phyloP scores from a whole-genome alignment of 2,888 invertebrate genomes.

The Cerastis rubricosa region DNA sequence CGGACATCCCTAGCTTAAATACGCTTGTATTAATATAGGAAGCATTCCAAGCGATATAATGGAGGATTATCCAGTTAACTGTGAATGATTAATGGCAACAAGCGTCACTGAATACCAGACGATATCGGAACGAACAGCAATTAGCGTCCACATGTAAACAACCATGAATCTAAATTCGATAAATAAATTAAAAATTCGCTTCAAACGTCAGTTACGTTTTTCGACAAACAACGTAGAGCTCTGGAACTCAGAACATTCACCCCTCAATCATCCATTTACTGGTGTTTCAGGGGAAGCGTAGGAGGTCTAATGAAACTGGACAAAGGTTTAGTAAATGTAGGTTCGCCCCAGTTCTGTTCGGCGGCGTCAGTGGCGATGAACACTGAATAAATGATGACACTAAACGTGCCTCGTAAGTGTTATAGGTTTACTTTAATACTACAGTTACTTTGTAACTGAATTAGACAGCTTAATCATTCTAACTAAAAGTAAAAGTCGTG shows the following conservation, averaged over 20 bases:
- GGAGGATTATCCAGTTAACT: slow-evolving; percentile 52
- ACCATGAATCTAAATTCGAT: slow-evolving; percentile 43
- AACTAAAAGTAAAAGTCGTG: slow-evolving; percentile 59
- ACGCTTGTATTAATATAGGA: slow-evolving; percentile 27
- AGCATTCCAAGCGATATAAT: slow-evolving; percentile 2
- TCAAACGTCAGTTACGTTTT: slow-evolving; percentile 35
- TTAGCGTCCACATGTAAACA: slow-evolving; percentile 56
- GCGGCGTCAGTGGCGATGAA: slow-evolving; percentile 66
- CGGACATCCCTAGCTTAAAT: not conserved
- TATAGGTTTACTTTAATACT: slow-evolving; percentile 44
- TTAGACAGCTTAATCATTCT: slow-evolving; percentile 33
- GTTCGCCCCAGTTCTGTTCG: slow-evolving; percentile 65
- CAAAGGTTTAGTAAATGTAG: slow-evolving; percentile 65
- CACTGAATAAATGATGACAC: slow-evolving; percentile 66
- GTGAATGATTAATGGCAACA: slow-evolving; percentile 61
- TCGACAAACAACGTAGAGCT: slow-evolving; percentile 30
- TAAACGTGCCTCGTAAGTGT: slow-evolving; percentile 59
- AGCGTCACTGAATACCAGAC: slow-evolving; percentile 43
- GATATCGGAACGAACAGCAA: slow-evolving; percentile 54
- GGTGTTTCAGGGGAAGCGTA: slow-evolving; percentile 19
- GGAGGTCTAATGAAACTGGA: slow-evolving; percentile 61
- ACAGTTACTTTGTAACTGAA: slow-evolving; percentile 43
- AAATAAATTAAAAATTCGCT: slow-evolving; percentile 46
- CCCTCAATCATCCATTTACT: slow-evolving; percentile 3
- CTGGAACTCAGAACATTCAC: slow-evolving; percentile 17